These are phyloP conservation scores for Lutraria lutraria DNA, from an alignment of 2,888 invertebrate genomes.

Conservation along the genomic window DNA sequence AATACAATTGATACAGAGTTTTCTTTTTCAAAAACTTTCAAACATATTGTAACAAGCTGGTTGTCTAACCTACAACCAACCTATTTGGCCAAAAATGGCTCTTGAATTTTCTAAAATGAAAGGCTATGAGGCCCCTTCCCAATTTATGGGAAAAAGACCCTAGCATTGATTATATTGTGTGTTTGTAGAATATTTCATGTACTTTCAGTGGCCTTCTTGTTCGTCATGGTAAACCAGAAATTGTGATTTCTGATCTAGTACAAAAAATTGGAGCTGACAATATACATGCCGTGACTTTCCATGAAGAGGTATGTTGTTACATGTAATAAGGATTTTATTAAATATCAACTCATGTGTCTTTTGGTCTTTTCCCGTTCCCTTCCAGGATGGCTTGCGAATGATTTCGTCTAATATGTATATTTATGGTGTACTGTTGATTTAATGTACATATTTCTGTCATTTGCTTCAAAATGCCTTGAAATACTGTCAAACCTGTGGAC, in stretches of 20 bases:
- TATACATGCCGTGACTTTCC: constrained; percentile 74
- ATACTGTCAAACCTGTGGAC: no score
- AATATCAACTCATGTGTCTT: background rate
- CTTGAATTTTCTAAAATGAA: no score
- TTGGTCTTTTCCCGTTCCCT: background rate
- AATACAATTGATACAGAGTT: no score
- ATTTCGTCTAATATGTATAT: background rate
- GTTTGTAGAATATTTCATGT: background rate
- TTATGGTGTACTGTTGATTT: background rate
- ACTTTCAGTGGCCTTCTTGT: constrained; percentile 79
- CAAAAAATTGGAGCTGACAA: constrained; percentile 70
- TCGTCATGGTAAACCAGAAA: constrained; percentile 79
- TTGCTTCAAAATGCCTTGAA: background rate
- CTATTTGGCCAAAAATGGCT: no score
- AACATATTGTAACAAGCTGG: no score
- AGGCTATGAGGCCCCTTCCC: no score
- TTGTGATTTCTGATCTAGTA: constrained; percentile 77
- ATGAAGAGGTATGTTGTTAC: constrained; percentile 76
- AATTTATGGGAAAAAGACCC: no score
- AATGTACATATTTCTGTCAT: background rate
- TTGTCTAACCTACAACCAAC: no score
- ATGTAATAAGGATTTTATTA: background rate
- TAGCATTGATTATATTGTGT: no score
- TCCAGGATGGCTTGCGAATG: background rate
- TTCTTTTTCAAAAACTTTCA: no score